phyloP scores from a whole-genome alignment of 2,797 vertebrate species.

The Synanceia verrucosa region DNA sequence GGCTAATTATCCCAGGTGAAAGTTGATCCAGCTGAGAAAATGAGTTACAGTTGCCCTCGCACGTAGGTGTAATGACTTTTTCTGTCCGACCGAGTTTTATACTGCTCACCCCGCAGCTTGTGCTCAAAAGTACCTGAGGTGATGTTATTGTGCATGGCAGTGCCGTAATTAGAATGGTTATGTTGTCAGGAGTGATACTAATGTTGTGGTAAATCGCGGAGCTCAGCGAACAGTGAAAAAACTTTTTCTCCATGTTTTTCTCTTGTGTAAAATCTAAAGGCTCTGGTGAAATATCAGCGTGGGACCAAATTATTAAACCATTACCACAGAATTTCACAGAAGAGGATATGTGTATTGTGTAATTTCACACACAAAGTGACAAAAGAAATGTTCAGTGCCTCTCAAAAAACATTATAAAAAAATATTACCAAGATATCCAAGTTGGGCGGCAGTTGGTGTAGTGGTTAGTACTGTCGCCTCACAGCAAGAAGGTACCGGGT shows the following conservation, averaged over 20 bases:
- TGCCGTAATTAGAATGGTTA: conserved; percentile 44
- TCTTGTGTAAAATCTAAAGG: not conserved
- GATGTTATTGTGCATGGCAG: conserved; percentile 7
- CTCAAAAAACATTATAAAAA: too few relatives aligned
- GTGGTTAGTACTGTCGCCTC: too few relatives aligned
- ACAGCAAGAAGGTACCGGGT: too few relatives aligned
- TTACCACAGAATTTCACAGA: not conserved
- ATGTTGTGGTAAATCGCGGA: conserved; percentile 2
- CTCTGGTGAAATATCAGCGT: not conserved
- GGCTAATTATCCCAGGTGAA: conserved; percentile 34
- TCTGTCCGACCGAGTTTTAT: conserved; percentile 21
- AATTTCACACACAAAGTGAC: too few relatives aligned
- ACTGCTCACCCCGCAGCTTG: conserved; percentile 2
- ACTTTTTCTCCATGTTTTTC: not conserved
- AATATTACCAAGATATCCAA: too few relatives aligned
- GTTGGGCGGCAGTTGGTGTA: too few relatives aligned
- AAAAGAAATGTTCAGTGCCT: too few relatives aligned
- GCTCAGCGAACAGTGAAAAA: conserved; percentile 5
- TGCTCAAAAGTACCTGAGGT: conserved; percentile 16
- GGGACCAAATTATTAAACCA: not conserved
- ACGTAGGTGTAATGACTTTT: conserved; percentile 54
- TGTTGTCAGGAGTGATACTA: conserved; percentile 33
- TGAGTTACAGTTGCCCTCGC: conserved; percentile 24
- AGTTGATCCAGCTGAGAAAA: conserved; percentile 50
- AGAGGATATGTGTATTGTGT: not conserved